phyloP scores from a whole-genome alignment of 2,888 invertebrate species.

The Tiliacea aurago region DNA sequence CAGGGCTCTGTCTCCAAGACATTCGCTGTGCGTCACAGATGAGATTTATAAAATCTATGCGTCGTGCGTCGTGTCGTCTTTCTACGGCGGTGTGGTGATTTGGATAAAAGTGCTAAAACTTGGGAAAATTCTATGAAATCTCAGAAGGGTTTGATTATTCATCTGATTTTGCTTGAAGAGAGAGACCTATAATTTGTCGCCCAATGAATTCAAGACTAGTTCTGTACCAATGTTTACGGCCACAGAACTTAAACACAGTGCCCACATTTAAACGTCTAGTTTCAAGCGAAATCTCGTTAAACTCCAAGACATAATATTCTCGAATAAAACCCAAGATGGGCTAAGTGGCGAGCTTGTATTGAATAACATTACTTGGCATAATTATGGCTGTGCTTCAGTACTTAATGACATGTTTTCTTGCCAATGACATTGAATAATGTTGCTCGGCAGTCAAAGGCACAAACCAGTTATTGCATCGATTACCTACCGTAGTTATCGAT shows the following conservation, averaged over 20 bases:
- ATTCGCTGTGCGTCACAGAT: neutral
- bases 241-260: neutral
- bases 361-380: conserved; percentile 55
- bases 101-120: neutral
- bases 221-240: neutral
- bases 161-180: neutral
- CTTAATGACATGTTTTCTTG: conserved; percentile 56
- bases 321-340: conserved; percentile 50
- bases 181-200: neutral
- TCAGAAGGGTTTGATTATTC: neutral
- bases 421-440: conserved; percentile 66
- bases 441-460: conserved; percentile 30
- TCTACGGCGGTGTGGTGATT: neutral
- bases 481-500: conserved; percentile 48
- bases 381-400: conserved; percentile 50
- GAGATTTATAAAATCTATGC: neutral
- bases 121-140: neutral
- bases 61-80: no score
- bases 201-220: neutral
- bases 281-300: conserved; percentile 35
- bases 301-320: conserved; percentile 40
- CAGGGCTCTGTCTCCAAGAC: neutral
- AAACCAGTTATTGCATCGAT: conserved; percentile 58
- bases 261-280: conserved; percentile 21
- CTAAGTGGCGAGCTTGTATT: conserved; percentile 39